Evolutionary conservation across 2,888 invertebrate species (phyloP).

Genomic region (Agapostemon virescens): DNA sequence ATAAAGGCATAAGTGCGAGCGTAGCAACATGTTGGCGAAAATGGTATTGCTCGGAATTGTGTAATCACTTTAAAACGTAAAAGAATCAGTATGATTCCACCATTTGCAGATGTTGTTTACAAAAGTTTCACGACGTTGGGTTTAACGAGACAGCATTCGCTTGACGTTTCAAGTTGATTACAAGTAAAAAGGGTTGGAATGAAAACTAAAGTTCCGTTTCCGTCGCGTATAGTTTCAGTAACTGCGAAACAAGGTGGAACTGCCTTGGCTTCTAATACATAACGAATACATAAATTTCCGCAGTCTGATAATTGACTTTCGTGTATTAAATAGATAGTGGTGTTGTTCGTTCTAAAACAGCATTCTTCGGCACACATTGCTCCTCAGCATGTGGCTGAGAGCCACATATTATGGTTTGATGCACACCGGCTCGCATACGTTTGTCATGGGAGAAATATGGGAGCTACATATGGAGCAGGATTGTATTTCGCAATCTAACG

Average conservation of each 20-base stretch:
- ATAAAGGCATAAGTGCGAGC: no score
- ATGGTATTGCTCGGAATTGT: no score
- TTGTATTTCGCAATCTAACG: conserved; percentile 72
- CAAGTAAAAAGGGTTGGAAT: background rate
- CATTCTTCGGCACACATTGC: conserved; percentile 36
- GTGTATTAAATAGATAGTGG: background rate
- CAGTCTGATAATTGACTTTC: background rate
- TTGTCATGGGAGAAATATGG: conserved; percentile 60
- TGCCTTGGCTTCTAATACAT: background rate
- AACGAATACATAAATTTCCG: background rate
- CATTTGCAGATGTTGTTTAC: background rate
- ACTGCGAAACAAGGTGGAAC: background rate
- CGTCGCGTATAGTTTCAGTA: background rate
- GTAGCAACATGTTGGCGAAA: no score
- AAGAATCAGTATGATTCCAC: background rate
- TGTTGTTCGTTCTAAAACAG: conserved; percentile 16
- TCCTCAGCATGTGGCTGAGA: conserved; percentile 31
- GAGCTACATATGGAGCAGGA: conserved; percentile 56
- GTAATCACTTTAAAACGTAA: background rate
- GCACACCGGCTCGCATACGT: conserved; percentile 45
- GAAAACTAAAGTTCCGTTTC: background rate
- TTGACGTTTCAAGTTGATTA: background rate
- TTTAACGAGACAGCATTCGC: background rate
- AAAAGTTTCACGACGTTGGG: background rate
- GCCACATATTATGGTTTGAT: conserved; percentile 57